Base-by-base conservation (phyloP, 2,113 vertebrate genomes). In the Sceloporus undulatus region DNA sequence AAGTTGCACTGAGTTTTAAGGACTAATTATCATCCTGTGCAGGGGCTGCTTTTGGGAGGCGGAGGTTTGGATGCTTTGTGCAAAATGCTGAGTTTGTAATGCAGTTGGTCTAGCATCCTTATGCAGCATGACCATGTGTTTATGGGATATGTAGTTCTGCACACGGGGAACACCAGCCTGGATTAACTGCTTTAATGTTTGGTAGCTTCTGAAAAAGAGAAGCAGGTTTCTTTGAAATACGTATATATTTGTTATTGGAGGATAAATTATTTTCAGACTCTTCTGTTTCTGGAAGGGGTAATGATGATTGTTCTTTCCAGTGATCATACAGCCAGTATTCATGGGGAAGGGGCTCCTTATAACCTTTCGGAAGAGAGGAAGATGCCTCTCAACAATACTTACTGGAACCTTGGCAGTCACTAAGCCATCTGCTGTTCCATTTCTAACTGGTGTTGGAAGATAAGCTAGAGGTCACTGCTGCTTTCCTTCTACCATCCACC, bases 371-470 rank as follows among this genome's bases (percentile, higher is more conserved):
- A 71, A 34, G 7, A 18, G 13, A 25, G 9, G 10, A 25, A 82
- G 18, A 34, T 73, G 29, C 7, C 5, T 48, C 29, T n/a, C 42
- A 54, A n/a, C 23, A 2, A 48, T 21, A 19, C 25, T 73, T 34
- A n/a, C 68, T 42, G 34, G 6, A 40, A 16, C 52, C 34, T 81
- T 74, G 8, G 1, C 13, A 59, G 34, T 34, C 82, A 48, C 10
- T 84, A 34, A 87, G 85, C 48, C 25, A 90, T 21, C 34, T 73
- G 48, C 83, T 70, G 9, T 25, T 56, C 40, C 77, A 11, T 40
- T 48, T 87, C 76, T 88, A 87, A 79, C 40, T 91, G 4, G 38
- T 85, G 18, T 25, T 76, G 54, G 27, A 90, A 73, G 79, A 89
- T 62, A 88, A 56, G 13, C 71, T 74, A 70, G 85, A 80, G 34